Evolutionary conservation across 2,888 invertebrate genomes (phyloP).

Genomic region (Cosmia trapezina): DNA sequence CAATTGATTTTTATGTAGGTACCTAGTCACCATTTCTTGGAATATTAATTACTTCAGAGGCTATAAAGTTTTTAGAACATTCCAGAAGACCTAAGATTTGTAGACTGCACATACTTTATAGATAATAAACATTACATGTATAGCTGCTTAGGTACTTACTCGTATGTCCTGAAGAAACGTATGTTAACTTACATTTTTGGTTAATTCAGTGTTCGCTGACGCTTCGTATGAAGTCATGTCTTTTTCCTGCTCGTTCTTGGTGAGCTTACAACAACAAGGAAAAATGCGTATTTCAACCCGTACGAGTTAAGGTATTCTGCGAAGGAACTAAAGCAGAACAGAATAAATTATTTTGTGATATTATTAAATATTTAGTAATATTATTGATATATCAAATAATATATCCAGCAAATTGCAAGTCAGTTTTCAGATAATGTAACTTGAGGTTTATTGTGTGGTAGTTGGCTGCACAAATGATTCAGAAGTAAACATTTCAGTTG

Average conservation of each 20-base stretch:
- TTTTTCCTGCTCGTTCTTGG: slow-evolving; percentile 13
- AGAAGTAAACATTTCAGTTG: background rate
- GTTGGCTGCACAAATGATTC: background rate
- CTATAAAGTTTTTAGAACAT: slow-evolving; percentile 19
- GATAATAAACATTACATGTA: background rate
- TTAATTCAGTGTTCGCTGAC: background rate
- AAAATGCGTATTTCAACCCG: slow-evolving; percentile 19
- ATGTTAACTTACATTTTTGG: slow-evolving; percentile 3
- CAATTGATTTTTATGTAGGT: slow-evolving; percentile 48
- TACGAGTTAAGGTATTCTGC: slow-evolving; percentile 25
- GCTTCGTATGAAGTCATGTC: slow-evolving; percentile 12
- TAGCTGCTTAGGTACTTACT: background rate
- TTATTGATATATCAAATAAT: background rate
- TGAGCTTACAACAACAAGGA: slow-evolving; percentile 42
- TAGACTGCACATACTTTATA: background rate
- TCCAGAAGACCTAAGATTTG: slow-evolving; percentile 13
- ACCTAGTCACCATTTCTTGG: slow-evolving; percentile 51
- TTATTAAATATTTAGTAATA: slow-evolving; percentile 2
- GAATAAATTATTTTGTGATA: background rate
- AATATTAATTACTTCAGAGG: slow-evolving; percentile 28
- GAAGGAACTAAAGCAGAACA: slow-evolving; percentile 31
- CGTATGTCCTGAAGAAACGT: background rate
- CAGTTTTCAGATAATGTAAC: background rate
- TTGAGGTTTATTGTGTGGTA: background rate
- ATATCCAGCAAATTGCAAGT: background rate